Conservation (phyloP, 1,140 invertebrate genomes). For the roundworm (Caenorhabditis elegans) region DNA sequence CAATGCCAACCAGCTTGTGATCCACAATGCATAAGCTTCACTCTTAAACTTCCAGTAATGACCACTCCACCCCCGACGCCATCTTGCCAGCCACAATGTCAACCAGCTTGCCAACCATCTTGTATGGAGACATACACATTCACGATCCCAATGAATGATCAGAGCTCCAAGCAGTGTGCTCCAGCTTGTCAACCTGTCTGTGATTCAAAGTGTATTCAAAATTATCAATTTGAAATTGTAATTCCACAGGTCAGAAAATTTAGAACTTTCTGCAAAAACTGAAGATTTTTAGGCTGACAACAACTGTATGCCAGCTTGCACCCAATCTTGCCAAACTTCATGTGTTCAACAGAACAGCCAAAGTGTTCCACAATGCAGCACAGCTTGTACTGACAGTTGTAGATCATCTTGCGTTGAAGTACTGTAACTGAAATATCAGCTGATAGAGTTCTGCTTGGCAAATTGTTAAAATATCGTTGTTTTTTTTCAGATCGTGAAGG, state of each 20-base stretch:
- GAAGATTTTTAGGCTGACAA: conserved; percentile 36
- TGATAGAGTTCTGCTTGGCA: too few species aligned
- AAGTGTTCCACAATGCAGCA: conserved; percentile 3
- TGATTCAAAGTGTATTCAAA: conserved; percentile 24
- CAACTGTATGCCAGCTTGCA: conserved; percentile 38
- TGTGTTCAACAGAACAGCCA: conserved; percentile 32
- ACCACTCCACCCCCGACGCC: background rate
- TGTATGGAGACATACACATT: conserved; percentile 24
- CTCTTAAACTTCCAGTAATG: background rate
- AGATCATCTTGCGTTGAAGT: conserved; percentile 12
- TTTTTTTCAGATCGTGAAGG: background rate
- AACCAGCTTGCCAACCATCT: conserved; percentile 24
- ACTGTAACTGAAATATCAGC: too few species aligned
- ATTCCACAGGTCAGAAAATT: conserved; percentile 6
- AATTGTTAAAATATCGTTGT: too few species aligned
- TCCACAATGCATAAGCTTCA: conserved; percentile 15
- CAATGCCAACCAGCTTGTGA: conserved; percentile 25
- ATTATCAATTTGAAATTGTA: conserved; percentile 36
- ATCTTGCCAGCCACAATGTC: conserved; percentile 34
- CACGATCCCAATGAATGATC: conserved; percentile 7
- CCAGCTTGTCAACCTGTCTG: conserved; percentile 31
- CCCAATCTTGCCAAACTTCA: conserved; percentile 30
- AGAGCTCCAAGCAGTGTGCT: conserved; percentile 12
- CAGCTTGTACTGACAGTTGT: conserved; percentile 31
- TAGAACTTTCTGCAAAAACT: too few species aligned